Conservation (phyloP, 2,888 invertebrate genomes). For the Adela reaumurella region DNA sequence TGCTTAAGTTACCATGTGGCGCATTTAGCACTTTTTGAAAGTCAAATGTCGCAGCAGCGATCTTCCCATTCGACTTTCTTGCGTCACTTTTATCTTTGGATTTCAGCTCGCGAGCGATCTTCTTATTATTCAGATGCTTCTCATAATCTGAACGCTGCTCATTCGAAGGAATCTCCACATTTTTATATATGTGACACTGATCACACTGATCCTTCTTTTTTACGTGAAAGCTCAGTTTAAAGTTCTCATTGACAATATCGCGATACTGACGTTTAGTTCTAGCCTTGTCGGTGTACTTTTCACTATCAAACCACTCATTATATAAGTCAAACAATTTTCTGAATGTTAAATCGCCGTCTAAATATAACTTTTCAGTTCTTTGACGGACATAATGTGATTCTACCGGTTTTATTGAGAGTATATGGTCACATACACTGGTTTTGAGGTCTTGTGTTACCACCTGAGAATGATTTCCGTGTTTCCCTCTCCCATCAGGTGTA, state of each 20-base stretch:
- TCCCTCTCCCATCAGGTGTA: too few species aligned
- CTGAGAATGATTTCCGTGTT: too few species aligned
- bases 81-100: slow-evolving; percentile 2
- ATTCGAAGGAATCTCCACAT: slow-evolving; percentile 2
- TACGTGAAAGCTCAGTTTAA: slow-evolving; percentile 2
- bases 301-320: slow-evolving; percentile 1
- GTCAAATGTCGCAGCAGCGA: slow-evolving; percentile 1
- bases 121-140: slow-evolving; percentile 1
- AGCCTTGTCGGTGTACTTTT: slow-evolving; percentile 1
- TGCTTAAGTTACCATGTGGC: slow-evolving; percentile 1
- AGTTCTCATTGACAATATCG: slow-evolving; percentile 2
- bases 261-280: slow-evolving; percentile 1
- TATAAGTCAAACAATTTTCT: slow-evolving; percentile 1
- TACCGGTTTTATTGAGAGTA: too few species aligned
- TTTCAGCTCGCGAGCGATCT: slow-evolving; percentile 1
- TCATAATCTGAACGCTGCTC: not conserved
- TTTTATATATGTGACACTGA: slow-evolving; percentile 2
- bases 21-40: slow-evolving; percentile 2
- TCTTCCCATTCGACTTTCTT: slow-evolving; percentile 1
- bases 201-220: slow-evolving; percentile 2
- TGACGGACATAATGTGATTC: too few species aligned
- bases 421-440: too few species aligned
- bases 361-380: too few species aligned
- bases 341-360: too few species aligned
- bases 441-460: too few species aligned